Percentiles rank a stretch among this genome's conserved stretches.
phyloP scores from a whole-genome alignment of 1,140 invertebrate species.

The Saccostrea cuccullata region DNA sequence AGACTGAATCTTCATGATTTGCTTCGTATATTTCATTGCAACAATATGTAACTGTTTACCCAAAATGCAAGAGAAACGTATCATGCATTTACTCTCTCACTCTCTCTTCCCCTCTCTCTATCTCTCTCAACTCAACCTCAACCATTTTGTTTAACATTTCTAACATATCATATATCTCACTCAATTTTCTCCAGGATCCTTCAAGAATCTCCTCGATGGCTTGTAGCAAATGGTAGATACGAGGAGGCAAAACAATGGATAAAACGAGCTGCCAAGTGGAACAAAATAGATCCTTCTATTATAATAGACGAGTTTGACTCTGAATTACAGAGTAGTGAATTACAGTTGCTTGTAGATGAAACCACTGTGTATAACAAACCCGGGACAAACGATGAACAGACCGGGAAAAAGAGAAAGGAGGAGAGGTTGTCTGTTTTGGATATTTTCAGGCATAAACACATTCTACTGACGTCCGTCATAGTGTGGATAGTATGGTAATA shows the following conservation, averaged over 20 bases:
- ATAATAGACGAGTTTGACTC: neutral
- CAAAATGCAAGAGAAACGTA: no score
- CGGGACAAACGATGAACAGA: neutral
- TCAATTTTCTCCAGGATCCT: conserved; percentile 35
- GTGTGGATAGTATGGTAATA: neutral
- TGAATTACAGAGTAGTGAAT: neutral
- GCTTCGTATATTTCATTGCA: no score
- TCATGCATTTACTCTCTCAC: no score
- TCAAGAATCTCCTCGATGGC: conserved; percentile 53
- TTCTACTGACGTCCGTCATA: neutral
- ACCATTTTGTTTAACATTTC: no score
- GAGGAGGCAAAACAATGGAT: conserved; percentile 38
- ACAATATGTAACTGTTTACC: no score
- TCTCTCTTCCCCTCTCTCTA: no score
- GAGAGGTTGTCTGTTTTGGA: conserved; percentile 4
- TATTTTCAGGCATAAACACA: neutral
- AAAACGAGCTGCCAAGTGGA: conserved; percentile 43
- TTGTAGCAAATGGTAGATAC: conserved; percentile 48
- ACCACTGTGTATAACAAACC: neutral
- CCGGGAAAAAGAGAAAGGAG: neutral
- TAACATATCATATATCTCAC: no score
- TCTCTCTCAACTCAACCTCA: no score
- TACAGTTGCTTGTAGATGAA: neutral
- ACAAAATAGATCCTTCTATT: conserved; percentile 42
- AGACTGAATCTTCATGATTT: no score